Evolutionary conservation across 1,140 invertebrate genomes (phyloP), one percentile per base, ranked within the genome.

Genomic region (Drosophila ananassae): DNA sequence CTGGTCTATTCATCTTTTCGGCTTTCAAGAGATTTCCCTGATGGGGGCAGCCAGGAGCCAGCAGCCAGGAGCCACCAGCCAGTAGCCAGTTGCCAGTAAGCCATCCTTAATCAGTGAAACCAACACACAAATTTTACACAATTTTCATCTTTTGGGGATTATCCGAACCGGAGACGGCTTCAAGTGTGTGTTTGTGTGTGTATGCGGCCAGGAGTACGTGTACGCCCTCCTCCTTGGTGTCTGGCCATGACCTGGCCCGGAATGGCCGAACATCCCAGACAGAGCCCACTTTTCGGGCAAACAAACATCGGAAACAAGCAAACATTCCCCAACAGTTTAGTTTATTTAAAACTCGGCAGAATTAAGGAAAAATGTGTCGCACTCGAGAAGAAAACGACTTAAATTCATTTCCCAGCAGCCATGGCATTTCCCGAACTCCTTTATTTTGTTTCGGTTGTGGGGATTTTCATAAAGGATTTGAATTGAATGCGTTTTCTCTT

Each of bases 111-210:
- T 84, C 81, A 84, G 81, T 84, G 82, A 77, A 81, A 87, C 73
- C 82, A 82, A 81, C 81, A 81, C 81, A 84, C 81, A 87, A 84
- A 84, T 84, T 84, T 81, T 85, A 77, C 82, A 81, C 81, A 84
- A 84, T 84, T 84, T 77, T 74, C 82, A 77, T 74, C 82, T 81
- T 77, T 87, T 84, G 81, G 77, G 81, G 81, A 77, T 84, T 87
- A 87, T 74, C 69, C 51, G 32, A 8, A 8, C 32, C 8, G 8
- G 61, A 13, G 8, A n/a, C 3, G 37, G 37, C 37, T 5, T 7
- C 57, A 21, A 71, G 60, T 58, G 59, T 81, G 60, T 60, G 57
- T 64, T 17, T 32, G 22, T 17, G 47, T 21, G 10, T 13, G 17
- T 56, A 37, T 28, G 17, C 41, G 5, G 28, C 10, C 41, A 30